phyloP scores from a whole-genome alignment of 2,888 invertebrate species.

The Eubasilissa splendida region DNA sequence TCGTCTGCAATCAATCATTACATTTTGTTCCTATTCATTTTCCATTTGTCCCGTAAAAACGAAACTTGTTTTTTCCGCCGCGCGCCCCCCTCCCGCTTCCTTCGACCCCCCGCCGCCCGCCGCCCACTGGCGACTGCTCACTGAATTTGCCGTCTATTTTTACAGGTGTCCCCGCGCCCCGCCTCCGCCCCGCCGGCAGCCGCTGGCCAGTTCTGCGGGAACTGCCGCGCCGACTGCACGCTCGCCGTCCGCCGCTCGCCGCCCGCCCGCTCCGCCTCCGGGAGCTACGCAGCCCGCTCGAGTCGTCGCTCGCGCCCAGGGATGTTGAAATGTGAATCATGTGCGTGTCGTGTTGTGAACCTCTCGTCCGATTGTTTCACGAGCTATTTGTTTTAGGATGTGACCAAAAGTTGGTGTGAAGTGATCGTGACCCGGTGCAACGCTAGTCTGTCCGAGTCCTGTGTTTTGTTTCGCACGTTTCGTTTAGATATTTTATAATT shows the following conservation, averaged over 20 bases:
- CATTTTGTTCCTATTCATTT: constrained; percentile 16
- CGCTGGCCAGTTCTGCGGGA: constrained; percentile 29
- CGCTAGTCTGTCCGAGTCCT: not conserved
- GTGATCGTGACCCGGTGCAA: not conserved
- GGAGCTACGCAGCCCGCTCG: not conserved
- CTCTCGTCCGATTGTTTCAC: constrained; percentile 7
- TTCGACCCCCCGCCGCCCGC: not conserved
- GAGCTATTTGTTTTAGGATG: constrained; percentile 31
- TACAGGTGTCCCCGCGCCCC: constrained; percentile 43
- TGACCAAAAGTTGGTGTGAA: constrained; percentile 18
- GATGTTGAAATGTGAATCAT: not conserved
- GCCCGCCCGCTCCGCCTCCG: not conserved
- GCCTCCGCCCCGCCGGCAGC: constrained; percentile 2
- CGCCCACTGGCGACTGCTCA: not conserved
- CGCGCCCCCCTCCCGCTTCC: not conserved
- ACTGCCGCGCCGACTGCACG: constrained; percentile 28
- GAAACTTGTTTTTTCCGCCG: constrained; percentile 22
- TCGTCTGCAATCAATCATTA: constrained; percentile 3
- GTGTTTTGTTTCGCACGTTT: constrained; percentile 11
- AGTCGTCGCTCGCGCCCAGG: not conserved
- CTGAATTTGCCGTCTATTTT: constrained; percentile 41
- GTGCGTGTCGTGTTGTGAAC: constrained; percentile 20
- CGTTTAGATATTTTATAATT: constrained; percentile 4
- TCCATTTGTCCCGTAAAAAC: constrained; percentile 35
- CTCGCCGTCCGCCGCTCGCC: not conserved